These are phyloP conservation scores for Pocillopora verrucosa DNA, from an alignment of 64 coral and sea anemone species.

Conservation along the genomic window DNA sequence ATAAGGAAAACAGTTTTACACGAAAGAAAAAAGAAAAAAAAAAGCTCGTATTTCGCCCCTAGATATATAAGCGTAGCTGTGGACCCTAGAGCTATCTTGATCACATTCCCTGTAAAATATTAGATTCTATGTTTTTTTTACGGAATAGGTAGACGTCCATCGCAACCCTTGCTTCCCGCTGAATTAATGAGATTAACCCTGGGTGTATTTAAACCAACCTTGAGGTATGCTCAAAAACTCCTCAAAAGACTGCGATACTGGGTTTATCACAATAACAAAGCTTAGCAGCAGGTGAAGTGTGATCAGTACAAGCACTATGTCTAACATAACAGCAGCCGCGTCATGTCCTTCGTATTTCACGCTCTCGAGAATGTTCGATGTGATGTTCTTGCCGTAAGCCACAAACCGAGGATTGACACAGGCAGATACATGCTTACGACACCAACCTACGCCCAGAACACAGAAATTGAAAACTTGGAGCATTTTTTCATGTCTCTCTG, in stretches of 20 bases:
- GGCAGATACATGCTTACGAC: constrained; percentile 84
- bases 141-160: no score
- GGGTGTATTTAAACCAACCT: constrained; percentile 28
- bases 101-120: no score
- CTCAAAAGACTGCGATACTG: constrained; percentile 89
- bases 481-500: constrained; percentile 92
- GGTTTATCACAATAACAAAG: constrained; percentile 90
- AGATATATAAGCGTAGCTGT: no score
- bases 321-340: constrained; percentile 30
- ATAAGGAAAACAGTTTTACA: no score
- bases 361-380: constrained; percentile 68
- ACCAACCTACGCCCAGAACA: constrained; percentile 71
- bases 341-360: constrained; percentile 14
- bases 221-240: constrained; percentile 63
- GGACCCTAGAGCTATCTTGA: no score
- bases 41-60: no score
- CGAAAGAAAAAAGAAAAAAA: no score
- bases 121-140: no score
- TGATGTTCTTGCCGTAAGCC: constrained; percentile 66
- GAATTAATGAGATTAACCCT: no score
- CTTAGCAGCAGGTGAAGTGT: constrained; percentile 79
- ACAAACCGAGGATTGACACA: constrained; percentile 78
- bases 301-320: constrained; percentile 64
- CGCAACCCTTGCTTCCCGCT: no score
- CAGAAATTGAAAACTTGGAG: constrained; percentile 61